These are phyloP conservation scores for Sitta europaea DNA, from an alignment of 2,113 vertebrate genomes.

Conservation along the genomic window DNA sequence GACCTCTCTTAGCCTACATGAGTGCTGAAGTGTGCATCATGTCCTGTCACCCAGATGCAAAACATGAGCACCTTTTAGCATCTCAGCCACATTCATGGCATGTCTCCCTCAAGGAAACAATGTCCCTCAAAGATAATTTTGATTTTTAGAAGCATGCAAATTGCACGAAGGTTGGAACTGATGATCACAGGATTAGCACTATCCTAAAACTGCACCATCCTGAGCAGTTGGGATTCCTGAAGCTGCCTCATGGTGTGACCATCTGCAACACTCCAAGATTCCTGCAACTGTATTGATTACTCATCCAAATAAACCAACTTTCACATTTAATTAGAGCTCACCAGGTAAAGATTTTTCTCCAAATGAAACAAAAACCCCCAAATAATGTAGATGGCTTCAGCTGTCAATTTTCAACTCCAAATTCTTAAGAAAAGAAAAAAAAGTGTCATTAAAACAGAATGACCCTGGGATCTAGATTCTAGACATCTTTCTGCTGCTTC, in stretches of 20 bases:
- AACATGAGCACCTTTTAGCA: background rate
- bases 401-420: background rate
- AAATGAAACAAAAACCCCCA: background rate
- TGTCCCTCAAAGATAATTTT: background rate
- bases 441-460: background rate
- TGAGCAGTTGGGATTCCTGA: background rate
- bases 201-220: background rate
- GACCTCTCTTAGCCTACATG: background rate
- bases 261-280: background rate
- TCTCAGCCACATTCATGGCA: background rate
- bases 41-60: background rate
- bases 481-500: background rate
- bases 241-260: background rate
- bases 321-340: background rate
- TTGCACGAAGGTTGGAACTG: background rate
- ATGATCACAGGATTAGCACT: background rate
- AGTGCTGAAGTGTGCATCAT: background rate
- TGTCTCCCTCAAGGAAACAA: background rate
- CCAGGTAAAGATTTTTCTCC: background rate
- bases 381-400: background rate
- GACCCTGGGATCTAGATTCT: background rate
- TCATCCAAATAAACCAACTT: background rate
- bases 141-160: background rate
- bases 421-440: background rate
- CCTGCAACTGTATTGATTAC: background rate